A percentile compares a stretch with the other conserved stretches of the same genome.
Conservation (phyloP, 2,797 vertebrate species). For the Channa striata region DNA sequence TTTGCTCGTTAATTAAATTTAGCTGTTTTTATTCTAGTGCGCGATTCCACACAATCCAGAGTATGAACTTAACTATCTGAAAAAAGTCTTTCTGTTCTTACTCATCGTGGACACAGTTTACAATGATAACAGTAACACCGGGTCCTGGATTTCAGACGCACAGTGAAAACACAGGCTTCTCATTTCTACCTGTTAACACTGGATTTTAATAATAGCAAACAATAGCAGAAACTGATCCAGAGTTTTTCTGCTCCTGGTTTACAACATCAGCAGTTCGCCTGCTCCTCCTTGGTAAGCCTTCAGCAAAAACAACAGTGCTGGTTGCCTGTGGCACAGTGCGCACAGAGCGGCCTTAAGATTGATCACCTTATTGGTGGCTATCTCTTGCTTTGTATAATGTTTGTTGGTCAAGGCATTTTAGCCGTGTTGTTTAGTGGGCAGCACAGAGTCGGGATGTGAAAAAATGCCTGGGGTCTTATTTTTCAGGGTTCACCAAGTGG, state of each 20-base stretch:
- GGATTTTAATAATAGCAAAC: too few relatives aligned
- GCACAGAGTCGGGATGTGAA: constrained; percentile 5
- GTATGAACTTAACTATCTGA: neutral
- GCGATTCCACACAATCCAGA: neutral
- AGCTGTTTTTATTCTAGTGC: neutral
- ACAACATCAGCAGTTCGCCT: neutral
- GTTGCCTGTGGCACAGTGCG: constrained; percentile 12
- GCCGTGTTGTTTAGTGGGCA: constrained; percentile 31
- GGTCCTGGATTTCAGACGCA: neutral
- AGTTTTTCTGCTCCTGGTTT: constrained; percentile 13
- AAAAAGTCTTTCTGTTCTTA: neutral
- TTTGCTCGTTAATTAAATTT: neutral
- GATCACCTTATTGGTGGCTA: constrained; percentile 16
- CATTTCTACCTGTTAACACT: too few relatives aligned
- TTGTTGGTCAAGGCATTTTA: constrained; percentile 30
- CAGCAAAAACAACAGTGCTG: constrained; percentile 11
- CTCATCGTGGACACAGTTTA: neutral
- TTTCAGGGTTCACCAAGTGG: constrained; percentile 10
- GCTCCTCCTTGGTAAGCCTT: neutral
- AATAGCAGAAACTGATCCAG: constrained; percentile 5
- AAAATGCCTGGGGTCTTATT: constrained; percentile 16
- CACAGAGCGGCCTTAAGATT: constrained; percentile 31
- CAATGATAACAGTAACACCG: neutral
- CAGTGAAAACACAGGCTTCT: neutral
- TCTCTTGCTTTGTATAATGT: constrained; percentile 27